Conservation (phyloP, 2,888 invertebrate species). For the Andrena fulva region DNA sequence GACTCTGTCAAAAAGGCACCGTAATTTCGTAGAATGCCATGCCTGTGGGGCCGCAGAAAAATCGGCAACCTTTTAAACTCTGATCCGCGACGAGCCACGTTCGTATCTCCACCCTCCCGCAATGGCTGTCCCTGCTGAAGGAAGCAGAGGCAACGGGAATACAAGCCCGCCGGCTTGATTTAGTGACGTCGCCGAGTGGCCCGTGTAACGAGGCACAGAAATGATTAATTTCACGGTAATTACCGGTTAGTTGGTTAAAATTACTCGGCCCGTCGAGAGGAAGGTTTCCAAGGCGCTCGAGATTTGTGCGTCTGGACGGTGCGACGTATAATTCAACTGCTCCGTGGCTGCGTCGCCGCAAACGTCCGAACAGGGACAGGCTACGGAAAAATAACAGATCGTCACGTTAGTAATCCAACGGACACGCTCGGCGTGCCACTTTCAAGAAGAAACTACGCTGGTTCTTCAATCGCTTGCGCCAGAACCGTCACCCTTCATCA, state of each 20-base stretch:
- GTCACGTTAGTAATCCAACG: constrained; percentile 40
- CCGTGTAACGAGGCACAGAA: constrained; percentile 67
- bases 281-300: constrained; percentile 61
- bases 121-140: constrained; percentile 24
- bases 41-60: neutral
- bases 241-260: constrained; percentile 77
- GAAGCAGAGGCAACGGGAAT: constrained; percentile 16
- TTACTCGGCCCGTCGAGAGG: constrained; percentile 70
- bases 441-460: neutral
- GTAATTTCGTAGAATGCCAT: neutral
- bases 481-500: neutral
- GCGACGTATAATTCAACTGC: constrained; percentile 78
- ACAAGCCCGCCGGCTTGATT: constrained; percentile 56
- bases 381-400: constrained; percentile 45
- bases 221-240: constrained; percentile 81
- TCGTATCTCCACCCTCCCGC: neutral
- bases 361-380: constrained; percentile 38
- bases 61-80: neutral
- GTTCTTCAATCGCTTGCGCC: too few relatives aligned
- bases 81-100: neutral
- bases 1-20: neutral
- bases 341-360: constrained; percentile 46
- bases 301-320: constrained; percentile 79
- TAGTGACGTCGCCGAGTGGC: constrained; percentile 48
- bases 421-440: neutral